Evolutionary conservation across 2,797 vertebrate species (phyloP), one percentile per base, ranked within the genome.

Genomic region (Philypnodon macrostomus): DNA sequence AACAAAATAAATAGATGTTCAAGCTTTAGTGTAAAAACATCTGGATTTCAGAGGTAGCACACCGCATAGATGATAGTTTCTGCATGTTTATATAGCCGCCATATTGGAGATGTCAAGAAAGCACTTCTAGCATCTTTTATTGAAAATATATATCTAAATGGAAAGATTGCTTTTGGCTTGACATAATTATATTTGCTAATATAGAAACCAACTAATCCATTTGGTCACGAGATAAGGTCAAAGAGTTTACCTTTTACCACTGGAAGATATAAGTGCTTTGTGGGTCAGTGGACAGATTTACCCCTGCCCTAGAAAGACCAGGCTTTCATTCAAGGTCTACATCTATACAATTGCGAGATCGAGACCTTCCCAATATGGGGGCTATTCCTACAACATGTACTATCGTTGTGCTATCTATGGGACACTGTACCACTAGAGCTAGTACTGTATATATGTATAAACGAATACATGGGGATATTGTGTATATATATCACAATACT

Each of bases 391-490:
- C 8, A 18, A 44, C 29, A 10, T 30, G 26, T 31, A 17, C 26
- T 30, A 11, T 10, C 11, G 11, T 12, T 16, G 17, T n/a, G n/a
- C n/a, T n/a, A 27, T 31, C 2, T 18, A 44, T 44, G 15, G 26
- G 26, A 44, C 52, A 66, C 67, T 60, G 71, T 69, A 76, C 67
- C 75, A 70, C 73, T 78, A 65, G 73, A 75, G 70, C 67, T 75
- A 69, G n/a, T n/a, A n/a, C n/a, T n/a, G 78, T 59, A 61, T 54
- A 74, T 64, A 67, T 47, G 64, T 42, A 37, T 55, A 21, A 64
- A 58, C 60, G 55, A 73, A 67, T 53, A 73, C 37, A 70, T 62
- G 71, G 67, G 54, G 18, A 57, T 61, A n/a, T n/a, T n/a, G n/a
- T n/a, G n/a, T n/a, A n/a, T n/a, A n/a, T n/a, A 68, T 73, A 53